Conservation (phyloP, 2,113 vertebrate genomes). For the Corynorhinus townsendii region DNA sequence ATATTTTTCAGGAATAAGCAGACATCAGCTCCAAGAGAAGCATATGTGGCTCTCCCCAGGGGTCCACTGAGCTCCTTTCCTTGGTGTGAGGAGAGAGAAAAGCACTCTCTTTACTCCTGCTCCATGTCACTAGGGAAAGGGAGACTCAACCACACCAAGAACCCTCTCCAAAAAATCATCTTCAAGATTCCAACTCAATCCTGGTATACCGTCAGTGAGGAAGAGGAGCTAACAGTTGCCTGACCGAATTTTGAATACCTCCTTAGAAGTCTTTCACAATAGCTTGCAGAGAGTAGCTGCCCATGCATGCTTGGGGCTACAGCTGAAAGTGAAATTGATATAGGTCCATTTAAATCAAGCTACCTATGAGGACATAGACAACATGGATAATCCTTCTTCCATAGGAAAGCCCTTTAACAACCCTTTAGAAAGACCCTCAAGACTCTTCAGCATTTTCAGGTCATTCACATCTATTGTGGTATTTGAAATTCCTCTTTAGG, state of each 20-base stretch:
- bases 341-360: background rate
- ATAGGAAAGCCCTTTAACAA: background rate
- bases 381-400: background rate
- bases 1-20: background rate
- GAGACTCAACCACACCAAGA: background rate
- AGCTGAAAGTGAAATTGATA: background rate
- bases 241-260: background rate
- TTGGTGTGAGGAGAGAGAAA: background rate
- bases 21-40: background rate
- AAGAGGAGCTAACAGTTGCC: background rate
- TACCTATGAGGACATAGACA: background rate
- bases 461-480: background rate
- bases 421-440: background rate
- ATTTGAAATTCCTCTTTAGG: background rate
- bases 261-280: background rate
- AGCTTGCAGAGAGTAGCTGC: background rate
- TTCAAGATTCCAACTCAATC: background rate
- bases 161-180: background rate
- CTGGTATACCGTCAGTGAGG: background rate
- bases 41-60: background rate
- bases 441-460: background rate
- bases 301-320: background rate
- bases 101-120: background rate
- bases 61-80: background rate
- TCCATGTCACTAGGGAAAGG: background rate